Conservation (phyloP, 2,888 invertebrate species). For the Habroteleia sp. region DNA sequence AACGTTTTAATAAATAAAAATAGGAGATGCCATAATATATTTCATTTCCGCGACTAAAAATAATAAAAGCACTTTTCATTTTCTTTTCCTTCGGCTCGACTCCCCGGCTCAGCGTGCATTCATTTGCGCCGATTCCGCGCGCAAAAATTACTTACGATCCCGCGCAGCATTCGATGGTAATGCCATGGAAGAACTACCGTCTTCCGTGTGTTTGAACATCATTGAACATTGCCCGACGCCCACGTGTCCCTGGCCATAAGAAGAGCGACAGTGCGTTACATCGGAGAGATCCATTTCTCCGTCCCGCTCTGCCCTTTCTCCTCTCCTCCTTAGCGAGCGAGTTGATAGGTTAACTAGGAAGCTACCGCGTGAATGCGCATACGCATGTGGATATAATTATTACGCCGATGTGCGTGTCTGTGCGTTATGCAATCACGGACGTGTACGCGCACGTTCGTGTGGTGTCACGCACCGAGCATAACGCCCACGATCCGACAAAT, state of each 20-base stretch:
- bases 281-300: conserved; percentile 41
- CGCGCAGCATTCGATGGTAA: conserved; percentile 30
- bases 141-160: conserved; percentile 14
- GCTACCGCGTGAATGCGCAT: conserved; percentile 66
- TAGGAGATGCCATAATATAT: too few relatives aligned
- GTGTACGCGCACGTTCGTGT: conserved; percentile 44
- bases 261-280: conserved; percentile 49
- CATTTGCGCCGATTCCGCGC: conserved; percentile 1
- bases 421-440: conserved; percentile 68
- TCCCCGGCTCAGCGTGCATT: conserved; percentile 1
- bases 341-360: conserved; percentile 76
- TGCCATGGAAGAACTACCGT: conserved; percentile 42
- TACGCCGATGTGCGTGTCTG: conserved; percentile 62
- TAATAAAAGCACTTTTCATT: too few relatives aligned
- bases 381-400: conserved; percentile 70
- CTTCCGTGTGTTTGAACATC: conserved; percentile 52
- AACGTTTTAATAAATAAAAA: too few relatives aligned
- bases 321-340: conserved; percentile 34
- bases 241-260: conserved; percentile 11
- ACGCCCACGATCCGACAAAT: conserved; percentile 54
- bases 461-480: conserved; percentile 58
- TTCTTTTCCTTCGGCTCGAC: too few relatives aligned
- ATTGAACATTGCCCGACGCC: conserved; percentile 45
- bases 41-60: too few relatives aligned
- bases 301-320: conserved; percentile 13